Base-by-base conservation (phyloP, 2,113 vertebrate genomes). In the Scomber scombrus region DNA sequence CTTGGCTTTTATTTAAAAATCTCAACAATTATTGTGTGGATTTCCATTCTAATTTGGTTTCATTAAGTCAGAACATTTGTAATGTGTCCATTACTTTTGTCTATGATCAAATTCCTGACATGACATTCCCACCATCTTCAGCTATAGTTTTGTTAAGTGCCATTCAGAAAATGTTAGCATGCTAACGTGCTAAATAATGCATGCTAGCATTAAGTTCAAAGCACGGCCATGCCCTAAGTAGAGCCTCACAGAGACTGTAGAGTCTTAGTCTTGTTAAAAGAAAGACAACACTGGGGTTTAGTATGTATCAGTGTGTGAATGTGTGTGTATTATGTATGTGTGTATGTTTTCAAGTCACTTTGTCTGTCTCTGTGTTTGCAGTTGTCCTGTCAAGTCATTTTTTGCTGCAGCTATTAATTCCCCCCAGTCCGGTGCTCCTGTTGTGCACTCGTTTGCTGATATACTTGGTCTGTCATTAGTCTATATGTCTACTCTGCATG, bases 361-460 rank as follows among this genome's bases (percentile, higher is more conserved):
- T 77, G 81, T 86, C 71, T 84, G 54, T 81, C 73, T 87, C 78
- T 87, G 75, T 86, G 84, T 86, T 90, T 92, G 85, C 75, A 82
- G 75, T 92, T 87, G 84, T 90, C 85, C 89, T 85, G 90, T 88
- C 86, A 88, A 86, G 88, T 90, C 88, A 90, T 94, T 93, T 93
- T 89, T 90, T 80, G 84, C 81, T 46, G 57, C 19, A 86, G 87
- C 86, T 85, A 84, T 93, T 88, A 90, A 86, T 90, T 65, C 85
- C 82, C 79, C 75, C 82, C 75, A 86, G 84, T 87, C 71, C 71
- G 80, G 77, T 82, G 81, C 77, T 84, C 85, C 88, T 62, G 85
- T 88, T 90, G 85, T 93, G 85, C 82, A 26, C 89, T 89, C 89
- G 86, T 93, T 90, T 91, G 84, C 89, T 80, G 88, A 90, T 92